These are phyloP conservation scores for Potamarius usumacintae DNA, from an alignment of 2,113 vertebrate species.

Conservation along the genomic window DNA sequence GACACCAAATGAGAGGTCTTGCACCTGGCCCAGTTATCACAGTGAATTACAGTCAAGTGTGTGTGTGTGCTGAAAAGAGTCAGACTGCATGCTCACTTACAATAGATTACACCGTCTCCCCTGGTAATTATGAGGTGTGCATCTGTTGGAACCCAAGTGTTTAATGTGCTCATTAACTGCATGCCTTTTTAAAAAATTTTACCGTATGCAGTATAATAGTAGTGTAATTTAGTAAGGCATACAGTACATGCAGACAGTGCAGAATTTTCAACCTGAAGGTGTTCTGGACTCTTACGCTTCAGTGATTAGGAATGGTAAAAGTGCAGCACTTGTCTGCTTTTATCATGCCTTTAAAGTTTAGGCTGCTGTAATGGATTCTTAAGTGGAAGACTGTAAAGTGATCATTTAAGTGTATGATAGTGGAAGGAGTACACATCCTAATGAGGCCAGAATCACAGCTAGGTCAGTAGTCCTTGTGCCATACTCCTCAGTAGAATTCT, in stretches of 20 bases:
- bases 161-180: conserved; percentile 50
- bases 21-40: conserved; percentile 20
- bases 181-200: conserved; percentile 50
- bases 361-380: conserved; percentile 19
- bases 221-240: conserved; percentile 12
- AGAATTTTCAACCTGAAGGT: not conserved
- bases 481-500: conserved; percentile 31
- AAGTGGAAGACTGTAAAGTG: not conserved
- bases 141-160: conserved; percentile 49
- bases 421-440: not conserved
- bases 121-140: conserved; percentile 46
- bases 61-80: conserved; percentile 30
- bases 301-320: conserved; percentile 13
- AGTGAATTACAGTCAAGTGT: conserved; percentile 18
- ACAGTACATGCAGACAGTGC: conserved; percentile 16
- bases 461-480: conserved; percentile 37
- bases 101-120: conserved; percentile 25
- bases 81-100: conserved; percentile 27
- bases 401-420: not conserved
- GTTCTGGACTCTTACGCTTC: not conserved
- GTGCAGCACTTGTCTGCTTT: not conserved
- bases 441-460: conserved; percentile 17
- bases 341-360: conserved; percentile 23
- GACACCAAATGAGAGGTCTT: conserved; percentile 39
- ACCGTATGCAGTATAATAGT: conserved; percentile 25